Conservation (phyloP, 1,140 invertebrate species). For the Aricia agestis region DNA sequence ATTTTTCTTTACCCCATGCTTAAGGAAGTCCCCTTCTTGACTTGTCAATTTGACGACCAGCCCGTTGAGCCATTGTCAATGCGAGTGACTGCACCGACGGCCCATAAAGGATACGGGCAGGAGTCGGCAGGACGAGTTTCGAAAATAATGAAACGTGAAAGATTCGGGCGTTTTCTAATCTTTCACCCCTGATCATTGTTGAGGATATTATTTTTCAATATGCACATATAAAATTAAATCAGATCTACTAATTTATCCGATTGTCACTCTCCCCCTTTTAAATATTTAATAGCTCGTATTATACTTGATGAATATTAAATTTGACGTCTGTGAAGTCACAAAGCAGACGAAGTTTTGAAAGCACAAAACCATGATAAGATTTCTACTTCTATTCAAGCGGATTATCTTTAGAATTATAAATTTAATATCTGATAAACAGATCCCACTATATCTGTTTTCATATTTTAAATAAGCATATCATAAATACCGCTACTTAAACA, state of each 20-base stretch:
- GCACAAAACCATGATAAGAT: not conserved
- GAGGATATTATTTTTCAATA: constrained; percentile 46
- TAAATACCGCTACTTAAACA: not conserved
- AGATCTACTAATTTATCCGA: constrained; percentile 38
- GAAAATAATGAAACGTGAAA: constrained; percentile 54
- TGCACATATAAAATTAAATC: constrained; percentile 43
- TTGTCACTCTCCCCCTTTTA: constrained; percentile 34
- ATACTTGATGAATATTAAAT: not conserved
- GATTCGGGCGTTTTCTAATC: constrained; percentile 54
- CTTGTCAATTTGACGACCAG: constrained; percentile 60
- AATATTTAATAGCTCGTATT: constrained; percentile 2
- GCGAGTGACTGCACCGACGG: constrained; percentile 52
- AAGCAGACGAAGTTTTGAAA: not conserved
- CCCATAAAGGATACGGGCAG: constrained; percentile 42
- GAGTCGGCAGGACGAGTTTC: constrained; percentile 60
- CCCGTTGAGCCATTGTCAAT: constrained; percentile 50
- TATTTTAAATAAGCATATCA: not conserved
- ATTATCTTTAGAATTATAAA: too few relatives aligned
- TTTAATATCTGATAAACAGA: too few relatives aligned
- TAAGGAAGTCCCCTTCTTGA: constrained; percentile 47
- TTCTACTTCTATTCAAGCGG: too few relatives aligned
- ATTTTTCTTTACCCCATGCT: constrained; percentile 37
- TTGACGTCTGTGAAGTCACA: not conserved
- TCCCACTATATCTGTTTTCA: not conserved
- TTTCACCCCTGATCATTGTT: constrained; percentile 42